These are phyloP conservation scores for Bruchidius siliquastri DNA, from an alignment of 2,888 invertebrate species.

Conservation along the genomic window DNA sequence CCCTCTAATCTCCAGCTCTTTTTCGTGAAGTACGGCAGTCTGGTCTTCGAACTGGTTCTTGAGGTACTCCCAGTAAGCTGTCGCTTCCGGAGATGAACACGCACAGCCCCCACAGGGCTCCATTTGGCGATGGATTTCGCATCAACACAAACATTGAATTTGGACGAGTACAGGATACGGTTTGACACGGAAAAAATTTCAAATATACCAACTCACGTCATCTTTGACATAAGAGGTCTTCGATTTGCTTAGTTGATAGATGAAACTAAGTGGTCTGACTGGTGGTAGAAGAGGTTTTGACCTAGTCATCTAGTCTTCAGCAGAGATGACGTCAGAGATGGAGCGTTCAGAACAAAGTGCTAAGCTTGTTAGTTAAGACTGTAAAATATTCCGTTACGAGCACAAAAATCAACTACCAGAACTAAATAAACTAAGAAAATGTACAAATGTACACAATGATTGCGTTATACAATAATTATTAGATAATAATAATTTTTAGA, in stretches of 20 bases:
- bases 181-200: constrained; percentile 6
- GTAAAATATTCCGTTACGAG: no score
- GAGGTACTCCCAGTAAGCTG: constrained; percentile 15
- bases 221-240: background rate
- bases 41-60: constrained; percentile 16
- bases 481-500: no score
- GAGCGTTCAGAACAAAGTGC: no score
- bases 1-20: constrained; percentile 15
- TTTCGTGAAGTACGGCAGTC: constrained; percentile 12
- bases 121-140: constrained; percentile 6
- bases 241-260: background rate
- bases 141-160: constrained; percentile 7
- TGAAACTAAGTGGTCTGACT: no score
- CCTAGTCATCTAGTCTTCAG: no score
- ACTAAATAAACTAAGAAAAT: no score
- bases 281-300: no score
- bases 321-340: no score
- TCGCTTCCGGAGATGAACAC: constrained; percentile 3
- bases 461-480: no score
- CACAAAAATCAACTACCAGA: no score
- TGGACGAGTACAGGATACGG: constrained; percentile 1
- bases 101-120: constrained; percentile 8
- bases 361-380: no score
- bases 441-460: no score
- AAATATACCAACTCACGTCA: constrained; percentile 3